Evolutionary conservation across 1,140 invertebrate species (phyloP).

Genomic region (Oreohelix idahoensis): DNA sequence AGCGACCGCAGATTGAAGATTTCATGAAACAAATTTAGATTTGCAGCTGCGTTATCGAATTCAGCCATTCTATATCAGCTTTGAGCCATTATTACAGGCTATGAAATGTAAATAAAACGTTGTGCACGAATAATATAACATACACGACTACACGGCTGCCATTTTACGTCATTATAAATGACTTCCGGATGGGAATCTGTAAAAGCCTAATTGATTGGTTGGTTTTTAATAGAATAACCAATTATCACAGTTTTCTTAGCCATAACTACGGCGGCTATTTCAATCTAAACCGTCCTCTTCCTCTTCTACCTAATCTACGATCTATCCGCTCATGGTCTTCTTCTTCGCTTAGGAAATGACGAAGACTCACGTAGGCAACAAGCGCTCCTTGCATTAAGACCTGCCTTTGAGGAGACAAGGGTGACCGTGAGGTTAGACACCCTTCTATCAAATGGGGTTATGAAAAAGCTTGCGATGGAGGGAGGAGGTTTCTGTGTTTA

Average conservation of each 20-base stretch:
- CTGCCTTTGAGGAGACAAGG: background rate
- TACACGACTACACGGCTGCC: conserved; percentile 21
- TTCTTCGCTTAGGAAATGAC: background rate
- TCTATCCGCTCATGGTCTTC: background rate
- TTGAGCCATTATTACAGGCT: background rate
- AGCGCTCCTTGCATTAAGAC: background rate
- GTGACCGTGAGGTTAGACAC: background rate
- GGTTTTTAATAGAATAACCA: conserved; percentile 24
- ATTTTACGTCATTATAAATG: conserved; percentile 40
- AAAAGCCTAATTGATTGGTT: conserved; percentile 28
- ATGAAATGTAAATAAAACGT: background rate
- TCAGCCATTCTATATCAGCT: background rate
- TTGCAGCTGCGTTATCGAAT: background rate
- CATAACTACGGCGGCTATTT: conserved; percentile 36
- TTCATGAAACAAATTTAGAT: background rate
- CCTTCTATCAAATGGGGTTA: too few species aligned
- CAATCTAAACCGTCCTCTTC: conserved; percentile 21
- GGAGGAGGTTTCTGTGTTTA: too few species aligned
- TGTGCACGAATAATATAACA: background rate
- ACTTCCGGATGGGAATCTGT: conserved; percentile 41
- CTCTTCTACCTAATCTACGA: background rate
- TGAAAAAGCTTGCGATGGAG: too few species aligned
- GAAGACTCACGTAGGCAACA: background rate
- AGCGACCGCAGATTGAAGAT: background rate
- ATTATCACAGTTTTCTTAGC: conserved; percentile 34